Evolutionary conservation across 2,797 vertebrate species (phyloP).

Genomic region (Halcyon leucocephala): DNA sequence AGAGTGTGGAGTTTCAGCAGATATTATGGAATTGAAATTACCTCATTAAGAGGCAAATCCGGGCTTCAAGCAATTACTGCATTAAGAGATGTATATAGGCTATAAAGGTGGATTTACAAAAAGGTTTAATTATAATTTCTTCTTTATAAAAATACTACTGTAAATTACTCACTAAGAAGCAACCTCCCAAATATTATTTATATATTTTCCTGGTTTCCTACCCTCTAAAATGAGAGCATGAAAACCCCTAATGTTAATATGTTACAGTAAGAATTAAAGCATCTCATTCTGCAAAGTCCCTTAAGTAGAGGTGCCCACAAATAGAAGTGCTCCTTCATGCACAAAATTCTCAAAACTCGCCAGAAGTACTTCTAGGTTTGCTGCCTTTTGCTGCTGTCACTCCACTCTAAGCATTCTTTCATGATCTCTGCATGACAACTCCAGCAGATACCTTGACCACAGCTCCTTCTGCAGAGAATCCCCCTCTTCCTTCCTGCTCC

Average conservation of each 20-base stretch:
- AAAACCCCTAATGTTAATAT: background rate
- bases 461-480: background rate
- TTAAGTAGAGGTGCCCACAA: background rate
- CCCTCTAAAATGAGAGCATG: background rate
- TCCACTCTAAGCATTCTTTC: background rate
- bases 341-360: background rate
- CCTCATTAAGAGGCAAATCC: background rate
- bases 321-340: background rate
- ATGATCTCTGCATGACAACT: background rate
- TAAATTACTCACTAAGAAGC: background rate
- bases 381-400: background rate
- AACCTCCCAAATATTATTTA: background rate
- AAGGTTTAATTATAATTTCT: background rate
- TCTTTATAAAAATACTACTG: background rate
- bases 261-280: background rate
- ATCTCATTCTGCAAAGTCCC: background rate
- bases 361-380: background rate
- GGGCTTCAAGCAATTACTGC: background rate
- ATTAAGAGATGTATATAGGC: background rate
- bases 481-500: background rate
- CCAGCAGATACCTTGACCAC: background rate
- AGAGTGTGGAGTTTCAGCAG: background rate
- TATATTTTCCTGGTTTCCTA: background rate
- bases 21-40: background rate
- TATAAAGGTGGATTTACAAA: background rate